Base-by-base conservation (phyloP, 2,113 vertebrate species). In the Trogon melanurus region DNA sequence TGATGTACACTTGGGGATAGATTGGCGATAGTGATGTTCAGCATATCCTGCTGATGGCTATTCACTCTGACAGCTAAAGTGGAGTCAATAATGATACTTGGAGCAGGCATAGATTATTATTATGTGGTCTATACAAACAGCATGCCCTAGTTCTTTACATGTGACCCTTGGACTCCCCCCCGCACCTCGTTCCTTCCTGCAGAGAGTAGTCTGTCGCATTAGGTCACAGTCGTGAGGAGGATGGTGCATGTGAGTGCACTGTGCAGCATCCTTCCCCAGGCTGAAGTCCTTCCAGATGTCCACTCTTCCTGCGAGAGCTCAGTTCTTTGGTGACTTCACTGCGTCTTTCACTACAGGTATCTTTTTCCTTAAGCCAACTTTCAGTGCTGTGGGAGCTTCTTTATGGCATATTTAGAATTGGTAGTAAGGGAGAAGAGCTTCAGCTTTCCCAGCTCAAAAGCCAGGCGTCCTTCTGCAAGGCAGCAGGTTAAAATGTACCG, bases 61-160 rank as follows among this genome's bases (percentile, higher is more conserved):
- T 94, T 79, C 27, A 10, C 61, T 48, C 81, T 93, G 93, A 88
- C 89, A 95, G 93, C 41, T 87, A 47, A 89, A 91, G 84, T 76
- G 89, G 79, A 81, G 38, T 64, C 88, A 85, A 45, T 70, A 83
- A 85, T 1, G 67, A 88, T 48, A 89, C 54, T 88, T 88, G 81
- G 58, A 73, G 71, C 66, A 73, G 54, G 29, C 71, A 45, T 17
- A 50, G 47, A 50, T 69, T 91, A 84, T 75, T 2, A 9, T 41
- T 53, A 44, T 2, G 22, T 21, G 62, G 81, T 76, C 73, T 51
- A 10, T 47, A 61, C n/a, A 58, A 89, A 58, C 91, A 93, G 58
- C 74, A 47, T 22, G 89, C 54, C 74, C 86, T 47, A 71, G 48
- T 85, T 93, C 91, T 91, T 79, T 1, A 2, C 72, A 58, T 47